Evolutionary conservation across 2,113 vertebrate species (phyloP).

Genomic region (Saguinus midas): DNA sequence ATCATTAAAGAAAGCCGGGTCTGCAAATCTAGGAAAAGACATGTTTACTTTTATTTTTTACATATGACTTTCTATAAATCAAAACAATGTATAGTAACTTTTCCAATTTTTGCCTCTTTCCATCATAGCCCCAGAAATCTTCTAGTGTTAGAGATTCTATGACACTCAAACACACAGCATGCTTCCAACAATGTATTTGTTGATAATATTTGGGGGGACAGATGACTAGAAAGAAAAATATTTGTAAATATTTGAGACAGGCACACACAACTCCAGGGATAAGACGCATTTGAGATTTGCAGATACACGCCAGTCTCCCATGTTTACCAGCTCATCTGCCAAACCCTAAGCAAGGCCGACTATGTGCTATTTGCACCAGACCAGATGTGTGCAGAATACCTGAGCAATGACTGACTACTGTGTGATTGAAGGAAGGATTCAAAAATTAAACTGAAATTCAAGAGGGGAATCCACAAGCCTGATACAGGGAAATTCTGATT

Average conservation of each 20-base stretch:
- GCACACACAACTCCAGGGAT: not conserved
- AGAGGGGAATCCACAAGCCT: not conserved
- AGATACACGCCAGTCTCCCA: not conserved
- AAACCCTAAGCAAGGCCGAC: not conserved
- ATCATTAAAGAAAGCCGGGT: not conserved
- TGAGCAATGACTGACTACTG: not conserved
- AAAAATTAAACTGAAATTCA: not conserved
- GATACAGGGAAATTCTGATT: not conserved
- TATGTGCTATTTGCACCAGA: not conserved
- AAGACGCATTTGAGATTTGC: not conserved
- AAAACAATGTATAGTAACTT: not conserved
- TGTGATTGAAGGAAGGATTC: not conserved
- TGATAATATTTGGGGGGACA: not conserved
- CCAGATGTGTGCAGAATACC: not conserved
- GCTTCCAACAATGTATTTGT: not conserved
- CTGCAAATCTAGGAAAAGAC: not conserved
- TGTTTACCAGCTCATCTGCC: not conserved
- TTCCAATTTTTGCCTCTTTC: not conserved
- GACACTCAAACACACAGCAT: not conserved
- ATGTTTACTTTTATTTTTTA: not conserved
- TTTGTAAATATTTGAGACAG: constrained; percentile 25
- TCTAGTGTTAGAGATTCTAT: not conserved
- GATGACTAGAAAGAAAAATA: not conserved
- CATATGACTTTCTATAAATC: not conserved
- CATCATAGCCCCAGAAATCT: not conserved